Evolutionary conservation across 2,113 vertebrate genomes (phyloP).

Genomic region (Leptocoma aspasia): DNA sequence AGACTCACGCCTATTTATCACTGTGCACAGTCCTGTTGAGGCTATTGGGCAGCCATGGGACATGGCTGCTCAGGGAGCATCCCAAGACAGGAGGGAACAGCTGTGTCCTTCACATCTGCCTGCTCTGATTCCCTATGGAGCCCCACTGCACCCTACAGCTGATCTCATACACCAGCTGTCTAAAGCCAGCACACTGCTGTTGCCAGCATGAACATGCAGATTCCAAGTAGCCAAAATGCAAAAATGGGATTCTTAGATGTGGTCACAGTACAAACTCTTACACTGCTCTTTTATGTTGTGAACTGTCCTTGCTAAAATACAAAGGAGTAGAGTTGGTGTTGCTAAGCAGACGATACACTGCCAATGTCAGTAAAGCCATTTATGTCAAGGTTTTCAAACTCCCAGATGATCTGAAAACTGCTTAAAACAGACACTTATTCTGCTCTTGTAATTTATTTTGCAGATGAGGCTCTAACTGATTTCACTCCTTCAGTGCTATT

Average conservation of each 20-base stretch:
- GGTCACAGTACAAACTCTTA: neutral
- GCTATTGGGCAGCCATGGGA: neutral
- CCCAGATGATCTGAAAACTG: neutral
- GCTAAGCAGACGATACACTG: neutral
- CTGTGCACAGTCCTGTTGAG: neutral
- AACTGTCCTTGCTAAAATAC: neutral
- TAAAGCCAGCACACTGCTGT: neutral
- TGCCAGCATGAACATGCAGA: neutral
- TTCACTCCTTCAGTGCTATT: neutral
- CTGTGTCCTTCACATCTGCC: neutral
- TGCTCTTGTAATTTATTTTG: neutral
- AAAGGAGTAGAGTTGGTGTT: neutral
- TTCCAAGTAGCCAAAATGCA: neutral
- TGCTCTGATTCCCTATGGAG: accelerated
- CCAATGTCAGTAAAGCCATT: neutral
- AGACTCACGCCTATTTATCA: neutral
- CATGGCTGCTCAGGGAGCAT: neutral
- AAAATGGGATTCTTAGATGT: neutral
- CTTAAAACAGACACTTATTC: neutral
- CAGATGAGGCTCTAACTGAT: neutral
- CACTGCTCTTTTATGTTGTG: neutral
- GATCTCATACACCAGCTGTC: neutral
- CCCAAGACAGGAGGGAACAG: accelerated
- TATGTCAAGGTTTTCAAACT: neutral
- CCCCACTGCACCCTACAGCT: neutral